Evolutionary conservation across 2,797 vertebrate species (phyloP).

Genomic region (Hyperoplus immaculatus): DNA sequence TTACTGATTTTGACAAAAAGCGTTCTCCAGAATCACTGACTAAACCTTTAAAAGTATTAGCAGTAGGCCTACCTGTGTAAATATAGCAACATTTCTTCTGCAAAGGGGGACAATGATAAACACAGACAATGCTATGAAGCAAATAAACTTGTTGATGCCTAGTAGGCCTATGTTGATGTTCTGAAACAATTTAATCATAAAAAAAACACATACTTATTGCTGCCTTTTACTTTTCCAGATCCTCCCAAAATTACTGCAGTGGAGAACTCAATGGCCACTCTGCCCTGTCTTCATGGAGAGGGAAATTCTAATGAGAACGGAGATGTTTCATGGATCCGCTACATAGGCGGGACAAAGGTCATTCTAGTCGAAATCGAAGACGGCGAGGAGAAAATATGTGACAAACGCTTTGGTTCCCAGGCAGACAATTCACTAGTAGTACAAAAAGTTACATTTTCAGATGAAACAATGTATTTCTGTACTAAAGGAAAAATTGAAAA

Average conservation of each 20-base stretch:
- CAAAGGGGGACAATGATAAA: too few relatives aligned
- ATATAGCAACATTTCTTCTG: too few relatives aligned
- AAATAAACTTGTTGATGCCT: too few relatives aligned
- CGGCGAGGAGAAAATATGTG: fast-evolving
- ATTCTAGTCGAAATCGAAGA: not conserved
- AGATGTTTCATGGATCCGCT: constrained; percentile 31
- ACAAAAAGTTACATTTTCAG: fast-evolving
- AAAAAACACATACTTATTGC: not conserved
- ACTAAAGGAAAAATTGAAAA: fast-evolving
- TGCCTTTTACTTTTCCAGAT: not conserved
- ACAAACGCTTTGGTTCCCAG: not conserved
- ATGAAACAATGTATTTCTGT: constrained; percentile 41
- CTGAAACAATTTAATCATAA: too few relatives aligned
- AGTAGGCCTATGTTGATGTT: too few relatives aligned
- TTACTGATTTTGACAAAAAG: too few relatives aligned
- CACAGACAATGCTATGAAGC: too few relatives aligned
- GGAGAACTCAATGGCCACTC: fast-evolving
- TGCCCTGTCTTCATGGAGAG: constrained; percentile 34
- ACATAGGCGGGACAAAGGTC: fast-evolving
- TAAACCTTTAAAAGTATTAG: too few relatives aligned
- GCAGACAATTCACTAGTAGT: not conserved
- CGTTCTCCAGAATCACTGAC: too few relatives aligned
- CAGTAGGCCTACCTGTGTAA: too few relatives aligned
- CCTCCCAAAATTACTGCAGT: fast-evolving
- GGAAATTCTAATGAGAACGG: too few relatives aligned